A percentile compares a stretch with the other conserved stretches of the same genome.
phyloP scores from a whole-genome alignment of 1,140 invertebrate species.

The Caenorhabditis tropicalis region DNA sequence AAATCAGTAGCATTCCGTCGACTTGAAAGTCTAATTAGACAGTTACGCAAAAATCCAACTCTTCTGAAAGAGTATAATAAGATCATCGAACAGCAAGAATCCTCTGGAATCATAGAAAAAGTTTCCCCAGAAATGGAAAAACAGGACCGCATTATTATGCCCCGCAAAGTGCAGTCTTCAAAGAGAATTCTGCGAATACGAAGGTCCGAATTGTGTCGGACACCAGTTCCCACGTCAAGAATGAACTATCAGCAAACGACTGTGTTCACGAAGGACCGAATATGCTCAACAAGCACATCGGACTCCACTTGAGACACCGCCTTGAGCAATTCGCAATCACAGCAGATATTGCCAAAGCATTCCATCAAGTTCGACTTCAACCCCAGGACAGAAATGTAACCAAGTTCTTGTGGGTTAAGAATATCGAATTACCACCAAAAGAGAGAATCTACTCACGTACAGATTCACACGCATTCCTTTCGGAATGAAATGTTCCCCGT shows the following conservation, averaged over 20 bases:
- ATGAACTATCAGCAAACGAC: constrained; percentile 68
- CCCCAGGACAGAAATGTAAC: constrained; percentile 54
- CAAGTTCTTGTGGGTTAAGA: constrained; percentile 56
- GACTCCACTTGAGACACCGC: too few relatives aligned
- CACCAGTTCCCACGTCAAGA: constrained; percentile 63
- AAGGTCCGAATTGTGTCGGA: constrained; percentile 72
- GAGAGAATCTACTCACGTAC: constrained; percentile 17
- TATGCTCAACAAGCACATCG: too few relatives aligned
- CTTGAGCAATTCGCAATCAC: too few relatives aligned
- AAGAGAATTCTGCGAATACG: constrained; percentile 61
- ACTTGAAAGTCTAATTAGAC: not conserved
- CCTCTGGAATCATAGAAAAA: constrained; percentile 27
- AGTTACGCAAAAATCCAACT: not conserved
- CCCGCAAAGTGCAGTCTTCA: constrained; percentile 73
- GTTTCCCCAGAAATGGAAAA: not conserved
- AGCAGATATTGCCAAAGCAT: constrained; percentile 55
- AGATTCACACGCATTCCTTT: constrained; percentile 54
- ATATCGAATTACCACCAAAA: not conserved
- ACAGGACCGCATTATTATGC: constrained; percentile 68
- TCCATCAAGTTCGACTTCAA: constrained; percentile 53
- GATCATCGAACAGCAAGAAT: not conserved
- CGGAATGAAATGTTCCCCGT: constrained; percentile 52
- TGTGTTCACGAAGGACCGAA: too few relatives aligned
- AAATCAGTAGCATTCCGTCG: not conserved
- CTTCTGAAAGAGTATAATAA: not conserved